Evolutionary conservation across 2,888 invertebrate genomes (phyloP).

Genomic region (Drosophila nigricruria): DNA sequence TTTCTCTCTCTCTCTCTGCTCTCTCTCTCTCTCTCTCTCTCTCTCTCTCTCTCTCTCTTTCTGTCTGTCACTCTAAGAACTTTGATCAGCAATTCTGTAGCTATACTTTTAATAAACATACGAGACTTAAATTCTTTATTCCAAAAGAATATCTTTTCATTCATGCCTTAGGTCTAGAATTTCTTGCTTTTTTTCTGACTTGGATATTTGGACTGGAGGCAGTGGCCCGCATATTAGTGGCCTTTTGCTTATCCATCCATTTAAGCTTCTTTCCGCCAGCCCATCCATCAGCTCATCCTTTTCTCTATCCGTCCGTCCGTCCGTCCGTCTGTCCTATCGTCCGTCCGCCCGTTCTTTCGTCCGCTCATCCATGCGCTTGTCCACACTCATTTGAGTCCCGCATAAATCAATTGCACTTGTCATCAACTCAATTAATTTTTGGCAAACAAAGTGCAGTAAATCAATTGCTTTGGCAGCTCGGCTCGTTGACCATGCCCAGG

Average conservation of each 20-base stretch:
- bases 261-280: conserved; percentile 14
- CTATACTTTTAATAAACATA: neutral
- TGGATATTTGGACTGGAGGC: conserved; percentile 6
- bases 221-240: conserved; percentile 28
- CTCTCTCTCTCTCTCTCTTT: no score
- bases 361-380: conserved; percentile 59
- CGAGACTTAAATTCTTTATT: neutral
- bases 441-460: conserved; percentile 85
- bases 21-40: neutral
- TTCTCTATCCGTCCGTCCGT: conserved; percentile 14
- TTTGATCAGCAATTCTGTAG: neutral
- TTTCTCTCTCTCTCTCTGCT: no score
- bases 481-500: conserved; percentile 66
- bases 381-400: conserved; percentile 84
- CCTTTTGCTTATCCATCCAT: conserved; percentile 34
- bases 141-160: no score
- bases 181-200: neutral
- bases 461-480: conserved; percentile 85
- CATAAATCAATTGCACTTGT: conserved; percentile 86
- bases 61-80: neutral
- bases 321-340: conserved; percentile 22
- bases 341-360: conserved; percentile 22
- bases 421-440: conserved; percentile 86
- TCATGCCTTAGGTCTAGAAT: neutral
- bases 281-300: conserved; percentile 27